Percentiles rank a stretch among this genome's conserved stretches.
These are phyloP conservation scores for Pseudococcus viburni DNA, from an alignment of 2,888 invertebrate species.

Conservation along the genomic window DNA sequence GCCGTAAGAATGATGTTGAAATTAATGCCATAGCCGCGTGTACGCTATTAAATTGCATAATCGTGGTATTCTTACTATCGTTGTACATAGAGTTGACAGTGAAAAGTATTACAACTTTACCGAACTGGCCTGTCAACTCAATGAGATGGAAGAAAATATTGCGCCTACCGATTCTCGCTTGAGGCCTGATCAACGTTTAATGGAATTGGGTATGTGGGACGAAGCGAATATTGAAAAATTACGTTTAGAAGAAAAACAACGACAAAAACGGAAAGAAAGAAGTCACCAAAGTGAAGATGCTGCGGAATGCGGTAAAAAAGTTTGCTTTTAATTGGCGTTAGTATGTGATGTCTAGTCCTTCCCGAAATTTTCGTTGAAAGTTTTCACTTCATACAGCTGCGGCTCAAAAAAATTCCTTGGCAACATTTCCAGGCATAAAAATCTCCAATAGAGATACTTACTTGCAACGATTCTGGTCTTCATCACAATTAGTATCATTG, in stretches of 20 bases:
- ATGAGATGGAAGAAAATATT: conserved; percentile 92
- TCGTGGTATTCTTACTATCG: background rate
- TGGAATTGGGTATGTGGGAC: conserved; percentile 96
- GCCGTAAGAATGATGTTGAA: conserved; percentile 74
- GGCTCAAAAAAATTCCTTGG: too few species aligned
- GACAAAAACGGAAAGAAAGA: conserved; percentile 79
- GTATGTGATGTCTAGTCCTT: background rate
- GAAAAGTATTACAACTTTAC: conserved; percentile 95
- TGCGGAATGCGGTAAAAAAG: conserved; percentile 75
- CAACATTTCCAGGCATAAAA: too few species aligned
- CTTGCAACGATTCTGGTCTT: too few species aligned
- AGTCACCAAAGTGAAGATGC: conserved; percentile 86
- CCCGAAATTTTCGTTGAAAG: too few species aligned
- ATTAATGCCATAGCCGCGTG: background rate
- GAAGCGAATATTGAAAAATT: conserved; percentile 90
- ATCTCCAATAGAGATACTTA: too few species aligned
- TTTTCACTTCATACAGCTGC: too few species aligned
- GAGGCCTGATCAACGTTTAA: conserved; percentile 96
- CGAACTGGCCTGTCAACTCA: conserved; percentile 93
- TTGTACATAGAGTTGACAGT: conserved; percentile 74
- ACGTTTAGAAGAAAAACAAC: conserved; percentile 95
- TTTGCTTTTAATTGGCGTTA: background rate
- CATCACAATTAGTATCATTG: background rate
- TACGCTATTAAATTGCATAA: background rate
- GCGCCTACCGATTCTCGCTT: conserved; percentile 95